Conservation (phyloP, 2,888 invertebrate genomes). For the Macrophya annulata region DNA sequence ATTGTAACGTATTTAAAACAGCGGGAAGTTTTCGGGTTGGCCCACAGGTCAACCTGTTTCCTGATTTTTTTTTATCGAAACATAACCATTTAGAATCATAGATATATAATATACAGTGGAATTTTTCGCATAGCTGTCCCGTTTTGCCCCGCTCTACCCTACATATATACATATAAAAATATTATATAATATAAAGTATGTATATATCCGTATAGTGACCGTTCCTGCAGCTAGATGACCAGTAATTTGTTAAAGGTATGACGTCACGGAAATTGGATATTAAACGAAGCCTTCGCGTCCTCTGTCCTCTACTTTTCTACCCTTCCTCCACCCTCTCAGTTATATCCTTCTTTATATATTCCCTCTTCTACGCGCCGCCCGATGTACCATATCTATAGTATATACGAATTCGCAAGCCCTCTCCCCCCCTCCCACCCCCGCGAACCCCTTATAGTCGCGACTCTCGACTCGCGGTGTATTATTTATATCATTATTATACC, state of each 20-base stretch:
- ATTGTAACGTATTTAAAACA: no score
- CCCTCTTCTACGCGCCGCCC: constrained; percentile 56
- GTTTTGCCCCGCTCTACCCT: no score
- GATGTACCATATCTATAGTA: no score
- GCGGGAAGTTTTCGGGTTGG: no score
- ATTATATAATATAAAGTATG: neutral
- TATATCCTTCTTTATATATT: neutral
- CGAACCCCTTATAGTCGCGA: constrained; percentile 31
- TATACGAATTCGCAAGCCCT: constrained; percentile 69
- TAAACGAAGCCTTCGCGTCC: constrained; percentile 66
- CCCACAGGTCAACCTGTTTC: no score
- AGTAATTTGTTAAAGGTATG: constrained; percentile 75
- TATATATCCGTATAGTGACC: neutral
- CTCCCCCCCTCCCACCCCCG: neutral
- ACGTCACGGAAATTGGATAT: constrained; percentile 77
- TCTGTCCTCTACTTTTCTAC: constrained; percentile 53
- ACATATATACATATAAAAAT: no score
- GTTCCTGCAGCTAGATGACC: constrained; percentile 64
- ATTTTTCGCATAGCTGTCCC: no score
- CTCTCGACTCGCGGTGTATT: constrained; percentile 41
- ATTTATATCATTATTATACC: constrained; percentile 46
- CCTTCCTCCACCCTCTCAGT: constrained; percentile 58
- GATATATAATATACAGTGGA: no score
- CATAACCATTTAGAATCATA: no score
- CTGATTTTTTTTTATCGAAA: no score